These are phyloP conservation scores for Harpagus bidentatus DNA, from an alignment of 2,113 vertebrate genomes.

Conservation along the genomic window DNA sequence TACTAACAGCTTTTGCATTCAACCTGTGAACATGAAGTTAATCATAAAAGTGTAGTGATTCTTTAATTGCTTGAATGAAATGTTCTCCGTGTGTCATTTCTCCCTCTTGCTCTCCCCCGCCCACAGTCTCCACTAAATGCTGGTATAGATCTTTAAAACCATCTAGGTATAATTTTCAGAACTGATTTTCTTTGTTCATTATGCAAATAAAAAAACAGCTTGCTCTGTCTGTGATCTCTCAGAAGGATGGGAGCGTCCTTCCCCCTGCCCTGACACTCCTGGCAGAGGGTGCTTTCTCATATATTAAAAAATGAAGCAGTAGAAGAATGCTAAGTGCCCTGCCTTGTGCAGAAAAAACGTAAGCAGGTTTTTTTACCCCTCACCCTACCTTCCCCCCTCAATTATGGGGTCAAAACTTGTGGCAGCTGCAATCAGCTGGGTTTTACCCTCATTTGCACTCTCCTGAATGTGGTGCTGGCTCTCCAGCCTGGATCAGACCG, in stretches of 20 bases:
- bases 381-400: not conserved
- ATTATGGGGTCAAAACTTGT: not conserved
- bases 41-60: constrained; percentile 59
- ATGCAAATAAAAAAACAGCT: not conserved
- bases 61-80: constrained; percentile 67
- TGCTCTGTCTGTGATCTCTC: not conserved
- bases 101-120: not conserved
- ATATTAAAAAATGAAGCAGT: not conserved
- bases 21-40: constrained; percentile 58
- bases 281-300: not conserved
- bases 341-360: not conserved
- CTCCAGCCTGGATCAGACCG: rapidly evolving
- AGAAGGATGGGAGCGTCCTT: not conserved
- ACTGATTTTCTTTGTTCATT: not conserved
- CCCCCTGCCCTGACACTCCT: not conserved
- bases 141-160: not conserved
- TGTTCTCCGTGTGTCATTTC: constrained; percentile 34
- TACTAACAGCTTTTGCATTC: constrained; percentile 59
- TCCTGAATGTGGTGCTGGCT: rapidly evolving
- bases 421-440: not conserved
- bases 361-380: not conserved
- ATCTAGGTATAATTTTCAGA: not conserved
- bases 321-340: not conserved
- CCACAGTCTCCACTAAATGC: not conserved
- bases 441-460: not conserved